Evolutionary conservation across 2,888 invertebrate species (phyloP).

Genomic region (Ceraclea dissimilis): DNA sequence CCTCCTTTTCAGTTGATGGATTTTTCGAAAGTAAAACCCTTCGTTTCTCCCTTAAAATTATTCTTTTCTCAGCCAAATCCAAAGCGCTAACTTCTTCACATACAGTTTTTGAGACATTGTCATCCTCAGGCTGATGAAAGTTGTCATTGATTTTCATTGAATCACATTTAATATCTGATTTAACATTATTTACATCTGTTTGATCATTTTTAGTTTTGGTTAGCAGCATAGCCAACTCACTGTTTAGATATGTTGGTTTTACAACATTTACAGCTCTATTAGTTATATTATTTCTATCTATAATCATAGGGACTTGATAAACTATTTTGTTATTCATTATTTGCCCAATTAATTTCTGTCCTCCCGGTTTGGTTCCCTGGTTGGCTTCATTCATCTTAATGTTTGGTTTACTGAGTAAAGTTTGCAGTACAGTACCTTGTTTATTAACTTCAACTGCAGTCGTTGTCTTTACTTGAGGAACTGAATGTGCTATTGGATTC

Average conservation of each 20-base stretch:
- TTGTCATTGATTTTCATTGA: not conserved
- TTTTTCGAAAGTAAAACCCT: slow-evolving; percentile 9
- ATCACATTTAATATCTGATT: slow-evolving; percentile 2
- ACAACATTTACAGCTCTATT: slow-evolving; percentile 16
- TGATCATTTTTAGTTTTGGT: slow-evolving; percentile 14
- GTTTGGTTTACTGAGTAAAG: slow-evolving; percentile 20
- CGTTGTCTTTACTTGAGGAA: slow-evolving; percentile 21
- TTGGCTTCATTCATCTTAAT: slow-evolving; percentile 9
- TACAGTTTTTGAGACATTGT: slow-evolving; percentile 31
- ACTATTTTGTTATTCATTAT: slow-evolving; percentile 36
- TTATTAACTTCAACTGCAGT: slow-evolving; percentile 13
- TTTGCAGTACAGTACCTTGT: slow-evolving; percentile 21
- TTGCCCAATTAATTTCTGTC: slow-evolving; percentile 13
- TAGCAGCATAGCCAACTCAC: slow-evolving; percentile 21
- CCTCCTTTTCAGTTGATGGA: slow-evolving; percentile 12
- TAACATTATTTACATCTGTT: not conserved
- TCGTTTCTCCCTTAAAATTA: slow-evolving; percentile 36
- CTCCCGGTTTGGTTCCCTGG: not conserved
- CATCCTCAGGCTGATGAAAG: not conserved
- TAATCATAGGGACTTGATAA: slow-evolving; percentile 40
- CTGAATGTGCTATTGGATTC: slow-evolving; percentile 20
- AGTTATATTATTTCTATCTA: slow-evolving; percentile 31
- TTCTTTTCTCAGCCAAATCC: slow-evolving; percentile 49
- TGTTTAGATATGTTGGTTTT: slow-evolving; percentile 19
- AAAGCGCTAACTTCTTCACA: slow-evolving; percentile 35